phyloP scores from a whole-genome alignment of 2,888 invertebrate species.

The Phyllotreta striolata region DNA sequence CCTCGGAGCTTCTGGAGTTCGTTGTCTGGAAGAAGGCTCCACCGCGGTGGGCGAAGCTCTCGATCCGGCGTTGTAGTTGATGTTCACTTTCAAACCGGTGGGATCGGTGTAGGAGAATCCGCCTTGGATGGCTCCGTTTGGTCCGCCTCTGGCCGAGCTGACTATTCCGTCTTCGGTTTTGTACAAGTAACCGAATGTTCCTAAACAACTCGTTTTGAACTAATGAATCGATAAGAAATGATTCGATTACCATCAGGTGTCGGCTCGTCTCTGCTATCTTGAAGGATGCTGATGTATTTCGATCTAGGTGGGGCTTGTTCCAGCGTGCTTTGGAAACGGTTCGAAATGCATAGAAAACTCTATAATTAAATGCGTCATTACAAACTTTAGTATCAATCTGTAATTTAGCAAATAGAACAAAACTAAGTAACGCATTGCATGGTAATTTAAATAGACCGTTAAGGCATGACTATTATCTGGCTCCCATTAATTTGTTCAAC shows the following conservation, averaged over 20 bases:
- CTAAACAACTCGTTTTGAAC: constrained; percentile 26
- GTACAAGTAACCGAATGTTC: constrained; percentile 61
- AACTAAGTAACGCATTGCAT: too few relatives aligned
- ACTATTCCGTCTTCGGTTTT: constrained; percentile 61
- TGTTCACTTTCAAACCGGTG: constrained; percentile 60
- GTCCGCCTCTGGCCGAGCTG: constrained; percentile 58
- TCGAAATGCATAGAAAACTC: constrained; percentile 37
- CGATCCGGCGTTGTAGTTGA: constrained; percentile 59
- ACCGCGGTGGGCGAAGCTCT: constrained; percentile 39
- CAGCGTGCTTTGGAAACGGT: constrained; percentile 36
- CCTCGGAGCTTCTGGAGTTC: constrained; percentile 23
- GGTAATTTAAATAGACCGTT: too few relatives aligned
- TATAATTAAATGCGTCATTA: constrained; percentile 32
- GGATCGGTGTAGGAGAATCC: constrained; percentile 61
- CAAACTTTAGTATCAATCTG: background rate
- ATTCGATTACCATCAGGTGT: constrained; percentile 53
- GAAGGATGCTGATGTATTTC: constrained; percentile 53
- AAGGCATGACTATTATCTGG: too few relatives aligned
- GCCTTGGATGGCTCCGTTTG: constrained; percentile 58
- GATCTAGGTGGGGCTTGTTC: constrained; percentile 34
- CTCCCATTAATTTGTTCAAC: too few relatives aligned
- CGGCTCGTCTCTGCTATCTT: constrained; percentile 58
- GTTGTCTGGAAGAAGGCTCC: constrained; percentile 19
- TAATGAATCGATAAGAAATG: background rate
- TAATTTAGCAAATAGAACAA: too few relatives aligned